These are phyloP conservation scores for Parascotia fuliginaria DNA, from an alignment of 2,888 invertebrate species.

Conservation along the genomic window DNA sequence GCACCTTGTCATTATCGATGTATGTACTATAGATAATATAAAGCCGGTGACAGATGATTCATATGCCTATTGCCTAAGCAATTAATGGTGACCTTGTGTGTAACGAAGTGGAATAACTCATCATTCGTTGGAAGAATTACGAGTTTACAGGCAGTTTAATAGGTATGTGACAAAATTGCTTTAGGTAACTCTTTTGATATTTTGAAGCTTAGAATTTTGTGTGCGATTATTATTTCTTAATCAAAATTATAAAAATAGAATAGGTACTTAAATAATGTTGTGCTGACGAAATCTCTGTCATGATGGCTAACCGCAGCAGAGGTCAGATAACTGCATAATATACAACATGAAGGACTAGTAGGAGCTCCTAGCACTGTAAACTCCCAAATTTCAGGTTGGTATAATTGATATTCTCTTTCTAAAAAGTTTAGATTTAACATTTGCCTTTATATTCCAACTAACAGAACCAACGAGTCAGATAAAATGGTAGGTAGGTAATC, in stretches of 20 bases:
- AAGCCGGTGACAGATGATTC: slow-evolving; percentile 40
- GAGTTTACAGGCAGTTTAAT: slow-evolving; percentile 13
- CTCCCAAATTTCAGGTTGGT: no score
- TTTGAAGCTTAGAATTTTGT: background rate
- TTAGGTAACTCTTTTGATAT: background rate
- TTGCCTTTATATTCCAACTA: no score
- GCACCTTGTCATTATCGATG: slow-evolving; percentile 34
- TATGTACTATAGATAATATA: slow-evolving; percentile 16
- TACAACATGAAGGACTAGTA: no score
- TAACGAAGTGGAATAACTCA: slow-evolving; percentile 38
- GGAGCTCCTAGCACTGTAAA: no score
- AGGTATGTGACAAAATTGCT: slow-evolving; percentile 10
- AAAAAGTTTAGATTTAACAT: no score
- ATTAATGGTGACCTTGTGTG: slow-evolving; percentile 40
- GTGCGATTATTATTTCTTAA: no score
- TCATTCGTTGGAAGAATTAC: slow-evolving; percentile 25
- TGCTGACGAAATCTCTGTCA: no score
- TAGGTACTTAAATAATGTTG: background rate
- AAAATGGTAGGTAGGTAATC: no score
- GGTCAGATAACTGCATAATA: no score
- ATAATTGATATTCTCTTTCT: no score
- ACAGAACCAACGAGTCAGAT: no score
- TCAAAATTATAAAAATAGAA: background rate
- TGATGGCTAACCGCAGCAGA: no score
- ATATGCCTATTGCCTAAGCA: slow-evolving; percentile 33